Evolutionary conservation across 2,888 invertebrate species (phyloP).

Genomic region (Phaonia tiefii): DNA sequence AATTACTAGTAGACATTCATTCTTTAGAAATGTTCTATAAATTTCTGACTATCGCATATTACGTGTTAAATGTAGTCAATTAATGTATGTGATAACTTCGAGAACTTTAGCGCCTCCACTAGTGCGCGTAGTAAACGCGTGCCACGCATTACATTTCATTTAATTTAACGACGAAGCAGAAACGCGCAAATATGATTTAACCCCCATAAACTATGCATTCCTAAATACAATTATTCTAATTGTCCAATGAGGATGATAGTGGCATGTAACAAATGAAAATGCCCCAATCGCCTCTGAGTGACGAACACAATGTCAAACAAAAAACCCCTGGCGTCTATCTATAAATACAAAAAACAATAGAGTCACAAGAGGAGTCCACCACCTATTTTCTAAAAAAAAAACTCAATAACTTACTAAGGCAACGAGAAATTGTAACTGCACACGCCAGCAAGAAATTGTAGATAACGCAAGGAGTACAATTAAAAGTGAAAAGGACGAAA

Average conservation of each 20-base stretch:
- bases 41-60: too few species aligned
- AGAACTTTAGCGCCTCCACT: slow-evolving; percentile 45
- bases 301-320: too few species aligned
- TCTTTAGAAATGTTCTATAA: too few species aligned
- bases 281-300: neutral
- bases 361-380: slow-evolving; percentile 34
- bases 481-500: too few species aligned
- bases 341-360: neutral
- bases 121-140: slow-evolving; percentile 40
- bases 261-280: slow-evolving; percentile 29
- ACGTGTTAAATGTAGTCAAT: too few species aligned
- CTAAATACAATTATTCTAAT: slow-evolving; percentile 50
- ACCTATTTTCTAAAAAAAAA: neutral
- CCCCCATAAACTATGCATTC: neutral
- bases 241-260: slow-evolving; percentile 4
- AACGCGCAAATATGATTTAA: slow-evolving; percentile 12
- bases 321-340: too few species aligned
- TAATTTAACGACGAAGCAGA: neutral
- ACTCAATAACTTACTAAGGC: neutral
- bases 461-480: too few species aligned
- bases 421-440: neutral
- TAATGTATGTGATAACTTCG: too few species aligned
- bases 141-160: slow-evolving; percentile 28
- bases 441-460: neutral
- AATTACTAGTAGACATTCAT: too few species aligned